Conservation (phyloP, 2,797 vertebrate genomes). For the Microctenopoma stevenorrisi region DNA sequence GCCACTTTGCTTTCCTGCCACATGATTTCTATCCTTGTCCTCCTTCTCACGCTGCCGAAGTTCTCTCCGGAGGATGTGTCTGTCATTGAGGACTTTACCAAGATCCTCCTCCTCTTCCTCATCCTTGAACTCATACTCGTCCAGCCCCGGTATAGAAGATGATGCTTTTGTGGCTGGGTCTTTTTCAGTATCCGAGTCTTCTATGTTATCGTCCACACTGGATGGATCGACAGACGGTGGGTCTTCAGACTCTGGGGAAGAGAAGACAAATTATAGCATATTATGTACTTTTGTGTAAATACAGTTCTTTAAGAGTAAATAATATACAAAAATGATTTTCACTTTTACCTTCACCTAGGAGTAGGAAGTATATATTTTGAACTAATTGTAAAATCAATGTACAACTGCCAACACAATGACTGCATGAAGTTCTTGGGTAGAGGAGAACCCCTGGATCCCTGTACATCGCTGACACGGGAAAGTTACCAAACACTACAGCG, state of each 20-base stretch:
- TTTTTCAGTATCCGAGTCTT: constrained; percentile 94
- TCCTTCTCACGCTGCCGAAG: constrained; percentile 90
- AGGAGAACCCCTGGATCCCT: neutral
- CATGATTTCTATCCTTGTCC: constrained; percentile 88
- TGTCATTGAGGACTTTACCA: constrained; percentile 93
- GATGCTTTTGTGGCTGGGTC: constrained; percentile 88
- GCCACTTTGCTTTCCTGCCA: constrained; percentile 87
- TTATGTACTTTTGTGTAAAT: neutral
- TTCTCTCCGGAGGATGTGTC: constrained; percentile 93
- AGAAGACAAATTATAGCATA: constrained; percentile 2
- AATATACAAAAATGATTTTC: neutral
- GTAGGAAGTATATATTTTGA: neutral
- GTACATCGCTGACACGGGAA: neutral
- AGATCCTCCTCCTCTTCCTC: constrained; percentile 92
- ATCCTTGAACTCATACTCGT: constrained; percentile 99
- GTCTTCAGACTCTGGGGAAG: constrained; percentile 92
- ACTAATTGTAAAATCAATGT: neutral
- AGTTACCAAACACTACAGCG: neutral
- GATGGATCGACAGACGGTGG: constrained; percentile 94
- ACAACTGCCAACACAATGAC: neutral
- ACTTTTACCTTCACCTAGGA: neutral
- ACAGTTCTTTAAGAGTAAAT: neutral
- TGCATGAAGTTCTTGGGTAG: neutral
- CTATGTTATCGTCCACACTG: constrained; percentile 95
- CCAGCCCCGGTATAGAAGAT: constrained; percentile 87